Percentiles rank a stretch among this genome's conserved stretches.
Conservation (phyloP, 2,113 vertebrate genomes). For the Peromyscus leucopus region DNA sequence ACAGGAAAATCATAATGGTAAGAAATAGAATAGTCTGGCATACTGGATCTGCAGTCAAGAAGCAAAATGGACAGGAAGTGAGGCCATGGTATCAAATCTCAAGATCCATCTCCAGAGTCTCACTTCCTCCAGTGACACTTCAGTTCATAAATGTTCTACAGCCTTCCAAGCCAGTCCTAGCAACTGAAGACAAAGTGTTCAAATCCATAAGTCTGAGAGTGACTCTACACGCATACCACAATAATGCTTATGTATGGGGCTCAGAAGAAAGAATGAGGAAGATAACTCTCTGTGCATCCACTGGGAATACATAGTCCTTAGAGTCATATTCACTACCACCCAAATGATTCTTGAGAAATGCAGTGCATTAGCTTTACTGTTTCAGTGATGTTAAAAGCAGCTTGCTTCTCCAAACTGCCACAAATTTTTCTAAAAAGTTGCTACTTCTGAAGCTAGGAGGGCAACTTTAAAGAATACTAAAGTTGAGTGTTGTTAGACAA, state of each 20-base stretch:
- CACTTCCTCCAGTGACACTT: neutral
- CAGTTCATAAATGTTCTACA: neutral
- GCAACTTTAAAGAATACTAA: neutral
- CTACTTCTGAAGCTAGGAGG: neutral
- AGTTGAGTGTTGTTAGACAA: neutral
- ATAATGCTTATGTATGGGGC: neutral
- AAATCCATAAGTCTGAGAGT: neutral
- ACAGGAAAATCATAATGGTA: neutral
- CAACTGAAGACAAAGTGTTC: neutral
- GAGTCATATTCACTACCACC: too few relatives aligned
- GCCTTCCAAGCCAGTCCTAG: neutral
- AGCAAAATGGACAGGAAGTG: neutral
- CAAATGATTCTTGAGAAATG: neutral
- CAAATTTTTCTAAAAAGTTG: neutral
- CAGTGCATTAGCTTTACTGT: neutral
- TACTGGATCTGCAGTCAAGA: neutral
- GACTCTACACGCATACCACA: neutral
- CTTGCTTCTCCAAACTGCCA: neutral
- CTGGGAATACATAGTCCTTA: neutral
- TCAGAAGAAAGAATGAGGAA: neutral
- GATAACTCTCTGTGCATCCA: too few relatives aligned
- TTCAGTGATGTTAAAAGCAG: neutral
- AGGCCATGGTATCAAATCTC: neutral
- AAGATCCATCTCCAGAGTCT: neutral
- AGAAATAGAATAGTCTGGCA: neutral